These are phyloP conservation scores for Acleris laterana DNA, from an alignment of 2,888 invertebrate species.

Conservation along the genomic window DNA sequence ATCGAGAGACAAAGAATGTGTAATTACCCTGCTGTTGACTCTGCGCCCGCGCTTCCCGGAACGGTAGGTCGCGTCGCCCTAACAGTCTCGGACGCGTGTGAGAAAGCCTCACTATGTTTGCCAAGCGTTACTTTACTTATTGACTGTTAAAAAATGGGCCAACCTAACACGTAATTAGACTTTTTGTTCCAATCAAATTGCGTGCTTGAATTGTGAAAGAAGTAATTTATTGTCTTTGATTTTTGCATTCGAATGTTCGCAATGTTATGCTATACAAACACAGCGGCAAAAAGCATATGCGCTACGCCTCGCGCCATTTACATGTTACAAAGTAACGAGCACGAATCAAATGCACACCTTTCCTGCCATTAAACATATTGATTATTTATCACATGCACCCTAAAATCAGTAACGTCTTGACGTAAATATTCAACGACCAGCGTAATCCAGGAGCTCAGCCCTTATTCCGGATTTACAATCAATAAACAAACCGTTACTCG, in stretches of 20 bases:
- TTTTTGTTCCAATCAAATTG: slow-evolving; percentile 8
- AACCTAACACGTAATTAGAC: neutral
- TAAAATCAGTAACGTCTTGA: slow-evolving; percentile 9
- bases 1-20: slow-evolving; percentile 61
- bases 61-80: slow-evolving; percentile 23
- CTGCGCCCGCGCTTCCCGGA: slow-evolving; percentile 33
- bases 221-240: slow-evolving; percentile 23
- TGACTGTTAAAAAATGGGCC: slow-evolving; percentile 20
- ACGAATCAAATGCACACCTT: slow-evolving; percentile 1
- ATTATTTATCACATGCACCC: slow-evolving; percentile 11
- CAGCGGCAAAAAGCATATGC: slow-evolving; percentile 21
- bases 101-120: slow-evolving; percentile 24
- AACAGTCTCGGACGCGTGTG: slow-evolving; percentile 8
- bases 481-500: slow-evolving; percentile 33
- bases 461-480: slow-evolving; percentile 9
- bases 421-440: slow-evolving; percentile 5
- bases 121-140: slow-evolving; percentile 25
- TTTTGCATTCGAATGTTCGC: slow-evolving; percentile 15
- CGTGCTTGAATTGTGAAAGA: slow-evolving; percentile 11
- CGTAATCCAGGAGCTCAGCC: slow-evolving; percentile 2
- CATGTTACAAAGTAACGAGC: slow-evolving; percentile 13
- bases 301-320: slow-evolving; percentile 14
- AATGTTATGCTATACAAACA: neutral
- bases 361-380: slow-evolving; percentile 1
- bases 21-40: slow-evolving; percentile 21